Evolutionary conservation across 2,888 invertebrate genomes (phyloP).

Genomic region (Synergus itoensis): DNA sequence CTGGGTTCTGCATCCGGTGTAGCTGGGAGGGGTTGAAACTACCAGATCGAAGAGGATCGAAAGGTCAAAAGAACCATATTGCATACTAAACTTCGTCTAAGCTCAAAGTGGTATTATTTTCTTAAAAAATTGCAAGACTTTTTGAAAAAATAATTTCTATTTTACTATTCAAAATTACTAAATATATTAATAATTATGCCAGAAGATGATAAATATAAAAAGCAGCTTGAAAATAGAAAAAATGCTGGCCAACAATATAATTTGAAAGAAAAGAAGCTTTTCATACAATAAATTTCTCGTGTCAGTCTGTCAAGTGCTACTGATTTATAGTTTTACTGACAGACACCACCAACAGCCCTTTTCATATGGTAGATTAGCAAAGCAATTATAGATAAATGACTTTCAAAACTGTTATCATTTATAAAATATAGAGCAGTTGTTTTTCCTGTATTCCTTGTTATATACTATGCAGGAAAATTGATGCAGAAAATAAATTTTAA

Average conservation of each 20-base stretch:
- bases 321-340: slow-evolving; percentile 20
- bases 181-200: too few relatives aligned
- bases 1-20: slow-evolving; percentile 58
- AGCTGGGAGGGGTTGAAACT: slow-evolving; percentile 40
- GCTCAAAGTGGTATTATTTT: too few relatives aligned
- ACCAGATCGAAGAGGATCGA: slow-evolving; percentile 41
- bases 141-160: too few relatives aligned
- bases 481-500: not conserved
- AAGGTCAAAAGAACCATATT: slow-evolving; percentile 42
- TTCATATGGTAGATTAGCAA: not conserved
- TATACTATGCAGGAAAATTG: not conserved
- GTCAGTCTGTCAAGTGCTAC: not conserved
- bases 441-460: not conserved
- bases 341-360: not conserved
- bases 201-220: not conserved
- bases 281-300: not conserved
- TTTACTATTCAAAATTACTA: too few relatives aligned
- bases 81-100: not conserved
- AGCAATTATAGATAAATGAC: not conserved
- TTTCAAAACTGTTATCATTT: not conserved
- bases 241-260: not conserved
- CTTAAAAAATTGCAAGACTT: too few relatives aligned
- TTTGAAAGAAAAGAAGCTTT: not conserved
- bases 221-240: not conserved
- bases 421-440: not conserved